Conservation (phyloP, 1,140 invertebrate genomes). For the Chrysomallon squamiferum region DNA sequence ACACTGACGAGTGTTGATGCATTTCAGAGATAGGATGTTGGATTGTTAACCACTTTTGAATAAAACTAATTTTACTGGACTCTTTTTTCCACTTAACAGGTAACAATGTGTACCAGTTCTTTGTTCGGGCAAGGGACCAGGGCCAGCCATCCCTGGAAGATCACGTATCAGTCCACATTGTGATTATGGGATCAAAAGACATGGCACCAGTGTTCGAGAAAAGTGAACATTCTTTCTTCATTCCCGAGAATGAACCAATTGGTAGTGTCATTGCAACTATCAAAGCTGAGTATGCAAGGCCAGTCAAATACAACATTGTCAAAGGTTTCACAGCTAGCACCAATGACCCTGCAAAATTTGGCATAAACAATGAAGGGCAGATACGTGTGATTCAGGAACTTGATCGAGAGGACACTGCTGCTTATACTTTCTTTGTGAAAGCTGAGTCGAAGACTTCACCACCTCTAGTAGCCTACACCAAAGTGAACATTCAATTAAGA, state of each 20-base stretch:
- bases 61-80: too few species aligned
- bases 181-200: conserved; percentile 76
- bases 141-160: conserved; percentile 75
- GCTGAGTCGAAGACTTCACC: conserved; percentile 36
- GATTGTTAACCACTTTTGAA: too few species aligned
- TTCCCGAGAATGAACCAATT: conserved; percentile 78
- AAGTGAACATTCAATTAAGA: conserved; percentile 38
- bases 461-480: conserved; percentile 36
- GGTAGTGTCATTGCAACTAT: conserved; percentile 62
- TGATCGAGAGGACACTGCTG: conserved; percentile 24
- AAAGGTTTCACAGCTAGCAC: conserved; percentile 65
- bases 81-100: too few species aligned
- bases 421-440: conserved; percentile 35
- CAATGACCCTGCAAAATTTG: conserved; percentile 69
- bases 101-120: conserved; percentile 85
- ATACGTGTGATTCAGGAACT: conserved; percentile 76
- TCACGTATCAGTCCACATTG: conserved; percentile 80
- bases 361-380: conserved; percentile 76
- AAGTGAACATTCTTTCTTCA: conserved; percentile 77
- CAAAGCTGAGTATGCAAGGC: conserved; percentile 41
- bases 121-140: conserved; percentile 83
- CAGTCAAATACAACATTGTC: conserved; percentile 73
- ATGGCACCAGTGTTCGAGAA: conserved; percentile 76
- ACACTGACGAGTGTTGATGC: too few species aligned
- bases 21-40: too few species aligned